These are phyloP conservation scores for Cynaeus angustus DNA, from an alignment of 2,888 invertebrate genomes.

Conservation along the genomic window DNA sequence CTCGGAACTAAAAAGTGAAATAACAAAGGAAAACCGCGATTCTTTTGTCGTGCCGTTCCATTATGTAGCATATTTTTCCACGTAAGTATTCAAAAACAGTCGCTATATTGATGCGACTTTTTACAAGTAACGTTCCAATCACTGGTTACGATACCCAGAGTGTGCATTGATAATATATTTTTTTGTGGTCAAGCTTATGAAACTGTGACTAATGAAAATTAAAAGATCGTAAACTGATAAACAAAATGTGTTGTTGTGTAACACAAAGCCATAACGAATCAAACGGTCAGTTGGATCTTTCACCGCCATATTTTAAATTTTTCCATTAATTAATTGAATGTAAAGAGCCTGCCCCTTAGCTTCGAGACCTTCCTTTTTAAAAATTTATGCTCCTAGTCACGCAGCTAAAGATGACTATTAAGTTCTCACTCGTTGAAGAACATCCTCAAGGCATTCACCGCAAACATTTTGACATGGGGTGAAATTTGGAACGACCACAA, in stretches of 20 bases:
- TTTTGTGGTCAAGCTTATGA: constrained; percentile 23
- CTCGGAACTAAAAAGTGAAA: not conserved
- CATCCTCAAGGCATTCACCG: constrained; percentile 21
- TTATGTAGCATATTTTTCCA: constrained; percentile 14
- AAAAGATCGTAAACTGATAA: constrained; percentile 32
- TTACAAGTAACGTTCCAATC: constrained; percentile 34
- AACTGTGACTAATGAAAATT: constrained; percentile 34
- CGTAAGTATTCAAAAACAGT: constrained; percentile 16
- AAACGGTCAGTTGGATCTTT: constrained; percentile 24
- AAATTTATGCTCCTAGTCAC: constrained; percentile 19
- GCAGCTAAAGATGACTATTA: constrained; percentile 24
- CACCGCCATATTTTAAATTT: constrained; percentile 23
- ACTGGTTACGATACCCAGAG: constrained; percentile 13
- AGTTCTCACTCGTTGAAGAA: constrained; percentile 19
- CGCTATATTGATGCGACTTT: constrained; percentile 18
- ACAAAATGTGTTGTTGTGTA: constrained; percentile 13
- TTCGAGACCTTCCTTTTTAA: constrained; percentile 1
- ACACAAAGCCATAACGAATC: constrained; percentile 12
- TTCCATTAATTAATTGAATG: constrained; percentile 29
- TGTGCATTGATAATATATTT: constrained; percentile 19
- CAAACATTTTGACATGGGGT: constrained; percentile 24
- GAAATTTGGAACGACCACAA: constrained; percentile 29
- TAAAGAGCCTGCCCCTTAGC: not conserved
- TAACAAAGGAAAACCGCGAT: constrained; percentile 2
- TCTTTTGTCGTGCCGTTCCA: constrained; percentile 5